Conservation (phyloP, 1,140 invertebrate species). For the Pseudomyrmex pallidus region DNA sequence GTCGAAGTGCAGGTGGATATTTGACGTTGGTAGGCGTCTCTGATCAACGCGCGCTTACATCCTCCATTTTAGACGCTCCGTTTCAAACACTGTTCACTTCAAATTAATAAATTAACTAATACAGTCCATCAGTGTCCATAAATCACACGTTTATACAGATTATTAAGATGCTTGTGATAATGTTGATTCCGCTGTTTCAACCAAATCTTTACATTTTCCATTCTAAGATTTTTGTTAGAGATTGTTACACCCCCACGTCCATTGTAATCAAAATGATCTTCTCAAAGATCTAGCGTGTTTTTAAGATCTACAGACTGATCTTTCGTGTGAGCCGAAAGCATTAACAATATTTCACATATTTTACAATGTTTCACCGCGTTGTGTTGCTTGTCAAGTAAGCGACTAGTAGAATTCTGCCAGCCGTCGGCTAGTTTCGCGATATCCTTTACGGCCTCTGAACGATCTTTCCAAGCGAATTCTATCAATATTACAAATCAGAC, state of each 20-base stretch:
- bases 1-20: not conserved
- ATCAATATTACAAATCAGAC: constrained; percentile 34
- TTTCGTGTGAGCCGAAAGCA: not conserved
- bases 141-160: not conserved
- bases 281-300: not conserved
- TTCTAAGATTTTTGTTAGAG: not conserved
- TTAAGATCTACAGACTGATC: not conserved
- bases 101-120: not conserved
- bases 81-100: constrained; percentile 9
- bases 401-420: not conserved
- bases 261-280: not conserved
- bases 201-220: not conserved
- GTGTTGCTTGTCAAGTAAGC: not conserved
- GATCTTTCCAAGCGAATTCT: not conserved
- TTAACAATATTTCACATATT: constrained; percentile 18
- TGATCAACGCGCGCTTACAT: constrained; percentile 4
- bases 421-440: constrained; percentile 14
- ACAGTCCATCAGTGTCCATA: constrained; percentile 24
- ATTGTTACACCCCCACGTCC: not conserved
- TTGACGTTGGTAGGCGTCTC: constrained; percentile 7
- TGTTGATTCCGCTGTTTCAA: not conserved
- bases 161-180: not conserved
- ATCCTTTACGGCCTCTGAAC: not conserved
- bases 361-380: not conserved
- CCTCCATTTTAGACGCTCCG: constrained; percentile 10